phyloP scores from a whole-genome alignment of 2,797 vertebrate species.

The Dicrostonyx torquatus region DNA sequence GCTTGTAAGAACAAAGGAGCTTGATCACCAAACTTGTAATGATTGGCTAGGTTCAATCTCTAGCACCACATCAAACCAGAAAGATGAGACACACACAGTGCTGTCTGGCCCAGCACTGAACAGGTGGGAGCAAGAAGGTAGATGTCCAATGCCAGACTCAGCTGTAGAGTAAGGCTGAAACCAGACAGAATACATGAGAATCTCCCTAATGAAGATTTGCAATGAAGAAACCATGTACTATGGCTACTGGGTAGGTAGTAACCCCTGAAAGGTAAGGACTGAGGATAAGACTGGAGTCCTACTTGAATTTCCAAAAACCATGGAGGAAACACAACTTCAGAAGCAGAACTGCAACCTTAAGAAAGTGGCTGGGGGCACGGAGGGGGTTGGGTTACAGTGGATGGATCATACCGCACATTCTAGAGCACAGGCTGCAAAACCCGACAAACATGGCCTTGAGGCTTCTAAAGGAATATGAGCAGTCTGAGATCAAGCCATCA shows the following conservation, averaged over 20 bases:
- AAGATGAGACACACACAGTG: neutral
- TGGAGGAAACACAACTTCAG: neutral
- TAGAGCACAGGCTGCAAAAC: fast-evolving
- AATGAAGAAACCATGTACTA: neutral
- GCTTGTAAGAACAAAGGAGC: neutral
- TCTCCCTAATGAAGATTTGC: neutral
- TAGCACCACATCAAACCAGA: neutral
- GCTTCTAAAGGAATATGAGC: neutral
- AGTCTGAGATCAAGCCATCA: neutral
- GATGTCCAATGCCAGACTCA: neutral
- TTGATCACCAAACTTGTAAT: neutral
- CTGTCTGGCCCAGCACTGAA: neutral
- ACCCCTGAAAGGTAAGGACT: neutral
- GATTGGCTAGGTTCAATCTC: neutral
- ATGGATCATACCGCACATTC: neutral
- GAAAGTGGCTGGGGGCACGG: neutral
- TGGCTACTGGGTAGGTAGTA: neutral
- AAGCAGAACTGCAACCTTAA: neutral
- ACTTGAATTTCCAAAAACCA: neutral
- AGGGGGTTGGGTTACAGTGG: neutral
- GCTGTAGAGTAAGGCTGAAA: neutral
- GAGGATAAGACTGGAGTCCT: neutral
- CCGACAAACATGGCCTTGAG: neutral
- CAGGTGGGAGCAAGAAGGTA: neutral
- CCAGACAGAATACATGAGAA: neutral